Percentiles rank a stretch among this genome's conserved stretches.
Evolutionary conservation across 2,113 vertebrate genomes (phyloP).

Genomic region (Tonatia bakeri): DNA sequence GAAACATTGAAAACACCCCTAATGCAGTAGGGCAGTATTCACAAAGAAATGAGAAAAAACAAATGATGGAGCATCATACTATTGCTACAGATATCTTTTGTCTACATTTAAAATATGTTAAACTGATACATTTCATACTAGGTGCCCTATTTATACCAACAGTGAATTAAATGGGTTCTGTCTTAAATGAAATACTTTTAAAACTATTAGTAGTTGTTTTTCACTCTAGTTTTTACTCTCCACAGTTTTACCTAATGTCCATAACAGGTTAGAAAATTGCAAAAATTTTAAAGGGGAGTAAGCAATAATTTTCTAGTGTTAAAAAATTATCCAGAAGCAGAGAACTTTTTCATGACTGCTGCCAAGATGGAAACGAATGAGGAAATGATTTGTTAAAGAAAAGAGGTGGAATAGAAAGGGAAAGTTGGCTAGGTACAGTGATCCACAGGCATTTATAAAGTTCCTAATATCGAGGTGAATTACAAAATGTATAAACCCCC

Average conservation of each 20-base stretch:
- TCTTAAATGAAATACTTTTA: slow-evolving; percentile 36
- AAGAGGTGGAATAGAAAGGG: neutral
- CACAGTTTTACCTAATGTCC: neutral
- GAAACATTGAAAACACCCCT: neutral
- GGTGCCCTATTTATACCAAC: neutral
- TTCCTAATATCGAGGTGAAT: neutral
- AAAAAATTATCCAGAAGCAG: neutral
- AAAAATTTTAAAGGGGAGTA: neutral
- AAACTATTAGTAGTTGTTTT: neutral
- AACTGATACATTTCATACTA: neutral
- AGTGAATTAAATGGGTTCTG: neutral
- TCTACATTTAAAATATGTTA: slow-evolving; percentile 19
- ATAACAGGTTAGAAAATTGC: neutral
- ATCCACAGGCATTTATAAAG: neutral
- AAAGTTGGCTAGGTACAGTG: neutral
- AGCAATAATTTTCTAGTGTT: neutral
- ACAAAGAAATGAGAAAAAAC: neutral
- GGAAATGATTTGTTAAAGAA: slow-evolving; percentile 32
- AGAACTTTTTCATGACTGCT: neutral
- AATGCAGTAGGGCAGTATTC: neutral
- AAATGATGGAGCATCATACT: neutral
- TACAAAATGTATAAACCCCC: neutral
- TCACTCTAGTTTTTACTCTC: neutral
- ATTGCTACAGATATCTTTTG: neutral
- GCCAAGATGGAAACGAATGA: neutral